phyloP scores from a whole-genome alignment of 1,140 invertebrate species.

The Andrena cerasifolii region DNA sequence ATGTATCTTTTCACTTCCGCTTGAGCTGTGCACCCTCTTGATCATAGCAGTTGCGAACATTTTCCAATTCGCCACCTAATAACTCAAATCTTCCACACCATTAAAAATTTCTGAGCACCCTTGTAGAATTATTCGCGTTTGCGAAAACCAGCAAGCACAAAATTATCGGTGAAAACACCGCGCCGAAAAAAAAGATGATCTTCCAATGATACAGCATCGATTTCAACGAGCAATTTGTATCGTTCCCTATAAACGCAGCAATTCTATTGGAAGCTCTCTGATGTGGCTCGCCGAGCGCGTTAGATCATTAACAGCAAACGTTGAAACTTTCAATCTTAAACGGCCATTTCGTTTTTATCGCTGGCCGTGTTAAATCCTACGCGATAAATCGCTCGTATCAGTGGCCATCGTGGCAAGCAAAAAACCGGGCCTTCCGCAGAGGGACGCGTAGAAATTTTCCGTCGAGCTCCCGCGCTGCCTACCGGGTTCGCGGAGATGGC shows the following conservation, averaged over 20 bases:
- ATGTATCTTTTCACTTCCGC: background rate
- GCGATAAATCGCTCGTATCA: constrained; percentile 21
- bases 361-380: background rate
- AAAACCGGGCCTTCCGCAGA: background rate
- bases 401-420: background rate
- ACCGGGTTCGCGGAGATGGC: too few species aligned
- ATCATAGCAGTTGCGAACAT: background rate
- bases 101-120: background rate
- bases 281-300: background rate
- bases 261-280: constrained; percentile 12
- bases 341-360: background rate
- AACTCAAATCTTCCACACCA: too few species aligned
- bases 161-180: background rate
- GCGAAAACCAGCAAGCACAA: background rate
- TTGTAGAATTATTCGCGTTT: background rate
- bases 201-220: background rate
- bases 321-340: constrained; percentile 20
- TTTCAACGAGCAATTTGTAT: background rate
- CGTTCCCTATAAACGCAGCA: background rate
- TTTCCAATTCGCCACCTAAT: too few species aligned
- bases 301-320: constrained; percentile 22
- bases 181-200: background rate
- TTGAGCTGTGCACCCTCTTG: background rate
- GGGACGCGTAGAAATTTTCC: background rate
- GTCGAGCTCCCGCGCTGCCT: background rate